Base-by-base conservation (phyloP, 2,888 invertebrate genomes). In the Automeris io region DNA sequence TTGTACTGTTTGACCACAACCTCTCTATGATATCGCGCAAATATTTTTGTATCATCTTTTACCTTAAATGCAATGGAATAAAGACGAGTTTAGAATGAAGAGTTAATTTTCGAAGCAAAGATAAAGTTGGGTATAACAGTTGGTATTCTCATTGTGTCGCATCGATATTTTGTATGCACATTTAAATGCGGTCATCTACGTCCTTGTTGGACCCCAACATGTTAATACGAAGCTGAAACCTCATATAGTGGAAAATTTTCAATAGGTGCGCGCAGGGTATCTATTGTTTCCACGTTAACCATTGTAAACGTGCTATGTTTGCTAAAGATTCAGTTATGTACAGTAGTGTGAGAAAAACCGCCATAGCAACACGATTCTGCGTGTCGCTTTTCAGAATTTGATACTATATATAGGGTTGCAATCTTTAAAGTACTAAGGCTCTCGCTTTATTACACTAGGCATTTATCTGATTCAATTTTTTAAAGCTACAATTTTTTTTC, bases 151-250 rank as follows among this genome's bases (percentile, higher is more conserved):
- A 72, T 80, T 80, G 75, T 78, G 63, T 57, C 51, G 71, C 71
- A 73, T 78, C 71, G 78, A 81, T 82, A 77, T 81, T 81, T 78
- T 75, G 74, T 76, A 80, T 80, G 82, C 78, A 80, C 80, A 81
- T 82, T 82, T 78, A 80, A 83, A 83, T 79, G 75, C 74, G 77
- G 71, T 78, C 81, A 80, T 77, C 70, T 76, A 68, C 66, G 76
- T 65, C 63, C 65, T 65, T 54, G 59, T 57, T 56, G 54, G 57
- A 35, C 39, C 49, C 53, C 60, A 57, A 63, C 61, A 65, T 71
- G 64, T 69, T 70, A 72, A 73, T 72, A 69, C 51, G 61, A 56
- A 56, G 49, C 68, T 66, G 61, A 70, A 71, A 73, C 65, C 69
- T 61, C 48, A 52, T 45, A 57, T 68, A 63, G 61, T 51, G 55